Evolutionary conservation across 2,113 vertebrate species (phyloP), one percentile per base, ranked within the genome.

Genomic region (Rhea pennata): DNA sequence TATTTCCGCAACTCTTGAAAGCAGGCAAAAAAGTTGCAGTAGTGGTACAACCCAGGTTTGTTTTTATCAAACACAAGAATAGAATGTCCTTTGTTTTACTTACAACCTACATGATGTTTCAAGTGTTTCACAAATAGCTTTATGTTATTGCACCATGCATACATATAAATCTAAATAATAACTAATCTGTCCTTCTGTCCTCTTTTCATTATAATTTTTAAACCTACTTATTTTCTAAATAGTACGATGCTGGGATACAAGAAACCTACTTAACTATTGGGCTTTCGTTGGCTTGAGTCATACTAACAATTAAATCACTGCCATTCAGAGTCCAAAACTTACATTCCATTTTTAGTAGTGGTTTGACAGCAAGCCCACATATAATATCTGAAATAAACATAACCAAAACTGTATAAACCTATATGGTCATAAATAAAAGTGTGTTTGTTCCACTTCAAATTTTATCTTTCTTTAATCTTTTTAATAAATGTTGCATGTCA

Each of bases 141-240:
- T 33, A 40, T 39, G 21, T 78, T 78, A 77, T 77, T 93, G 89
- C 75, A 70, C 69, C 33, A 33, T 48, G 13, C 51, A 14, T 16
- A 27, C 7, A 3, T 44, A 21, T 14, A 33, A 65, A 69, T 91
- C 67, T 83, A 42, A 79, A 26, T 15, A 62, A 62, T 87, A 93
- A 67, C 46, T 94, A 74, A 88, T 90, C 92, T 75, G 6, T 16
- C 62, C 75, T 79, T 90, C 92, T 75, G 6, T 16, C 62, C 75
- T 79, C 56, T 80, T 94, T 94, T 78, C 92, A 94, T 9, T 29
- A 64, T 23, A 58, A 64, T 33, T 72, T 81, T 95, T 83, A 84
- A 93, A 72, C 76, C 69, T 86, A 71, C 51, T 81, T 84, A 31
- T 62, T 93, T 72, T 78, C 76, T 13, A 93, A 84, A 77, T n/a